Evolutionary conservation across 2,888 invertebrate species (phyloP).

Genomic region (Tiliacea aurago): DNA sequence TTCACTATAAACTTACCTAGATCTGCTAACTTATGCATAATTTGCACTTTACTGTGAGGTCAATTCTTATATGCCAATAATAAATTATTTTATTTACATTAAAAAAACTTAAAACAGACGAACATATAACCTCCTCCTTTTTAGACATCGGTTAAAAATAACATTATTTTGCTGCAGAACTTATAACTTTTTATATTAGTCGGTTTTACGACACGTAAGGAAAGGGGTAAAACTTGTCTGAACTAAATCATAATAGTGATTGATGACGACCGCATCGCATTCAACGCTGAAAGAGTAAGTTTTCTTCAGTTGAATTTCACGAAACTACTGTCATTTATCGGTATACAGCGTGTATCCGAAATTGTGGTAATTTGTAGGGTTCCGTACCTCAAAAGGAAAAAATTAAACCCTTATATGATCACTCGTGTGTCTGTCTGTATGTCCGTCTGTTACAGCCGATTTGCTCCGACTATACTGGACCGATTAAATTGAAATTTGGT

Average conservation of each 20-base stretch:
- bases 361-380: too few species aligned
- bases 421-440: too few species aligned
- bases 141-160: too few species aligned
- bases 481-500: too few species aligned
- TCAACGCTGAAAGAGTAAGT: conserved; percentile 6
- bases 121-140: too few species aligned
- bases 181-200: neutral
- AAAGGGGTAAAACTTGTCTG: neutral
- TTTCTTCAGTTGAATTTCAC: neutral
- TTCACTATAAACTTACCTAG: conserved; percentile 25
- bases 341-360: neutral
- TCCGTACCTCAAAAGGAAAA: too few species aligned
- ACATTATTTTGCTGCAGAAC: neutral
- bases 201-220: neutral
- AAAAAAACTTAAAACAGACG: too few species aligned
- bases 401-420: too few species aligned
- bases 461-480: too few species aligned
- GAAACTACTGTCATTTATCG: conserved; percentile 8
- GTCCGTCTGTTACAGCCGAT: too few species aligned
- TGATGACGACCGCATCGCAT: conserved; percentile 25
- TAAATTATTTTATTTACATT: too few species aligned
- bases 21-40: conserved; percentile 37
- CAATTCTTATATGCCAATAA: neutral
- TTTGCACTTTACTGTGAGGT: neutral
- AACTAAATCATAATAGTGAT: conserved; percentile 24